Evolutionary conservation across 2,113 vertebrate genomes (phyloP).

Genomic region (rabbit (Oryctolagus cuniculus)): mOryCun1.1 NC_091442.1:94809001-94809500

Average conservation of each 20-base stretch:
- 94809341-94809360: not conserved
- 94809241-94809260: not conserved
- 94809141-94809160: not conserved
- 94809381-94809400: not conserved
- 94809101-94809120: not conserved
- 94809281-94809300: not conserved
- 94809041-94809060: too few species aligned
- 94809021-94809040: not conserved
- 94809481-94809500: not conserved
- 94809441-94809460: not conserved
- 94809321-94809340: not conserved
- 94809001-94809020: not conserved
- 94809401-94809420: not conserved
- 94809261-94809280: not conserved
- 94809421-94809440: too few species aligned
- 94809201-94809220: not conserved
- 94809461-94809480: not conserved
- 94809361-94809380: not conserved
- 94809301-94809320: not conserved
- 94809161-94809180: not conserved
- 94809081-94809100: not conserved
- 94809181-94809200: not conserved
- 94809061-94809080: not conserved
- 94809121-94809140: not conserved
- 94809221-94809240: not conserved